Conservation (phyloP, 2,888 invertebrate species). For the Petrolisthes cinctipes region DNA sequence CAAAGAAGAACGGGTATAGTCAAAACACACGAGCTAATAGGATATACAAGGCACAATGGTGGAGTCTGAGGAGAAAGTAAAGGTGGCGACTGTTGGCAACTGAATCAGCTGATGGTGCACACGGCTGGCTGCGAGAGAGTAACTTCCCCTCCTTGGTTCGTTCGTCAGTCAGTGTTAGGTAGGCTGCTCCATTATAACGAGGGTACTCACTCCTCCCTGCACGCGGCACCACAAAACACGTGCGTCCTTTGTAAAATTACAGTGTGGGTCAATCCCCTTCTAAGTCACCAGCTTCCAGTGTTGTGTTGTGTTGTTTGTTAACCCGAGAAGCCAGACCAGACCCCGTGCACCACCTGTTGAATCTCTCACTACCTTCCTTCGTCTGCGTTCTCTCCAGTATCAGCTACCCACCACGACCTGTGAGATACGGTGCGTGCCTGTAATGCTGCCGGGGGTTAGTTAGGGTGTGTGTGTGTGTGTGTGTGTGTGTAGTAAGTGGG, state of each 20-base stretch:
- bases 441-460: background rate
- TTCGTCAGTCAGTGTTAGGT: background rate
- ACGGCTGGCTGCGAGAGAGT: background rate
- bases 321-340: background rate
- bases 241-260: background rate
- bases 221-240: background rate
- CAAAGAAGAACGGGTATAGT: background rate
- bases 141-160: background rate
- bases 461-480: background rate
- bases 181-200: background rate
- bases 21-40: background rate
- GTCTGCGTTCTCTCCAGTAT: background rate
- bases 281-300: background rate
- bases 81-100: background rate
- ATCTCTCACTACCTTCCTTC: background rate
- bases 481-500: background rate
- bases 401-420: background rate
- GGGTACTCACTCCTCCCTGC: background rate
- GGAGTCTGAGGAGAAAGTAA: background rate
- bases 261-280: background rate
- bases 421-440: background rate
- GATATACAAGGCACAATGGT: background rate
- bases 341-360: background rate
- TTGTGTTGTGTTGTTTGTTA: background rate
- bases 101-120: background rate